Base-by-base conservation (phyloP, 2,888 invertebrate genomes). In the Spisula subtruncata region DNA sequence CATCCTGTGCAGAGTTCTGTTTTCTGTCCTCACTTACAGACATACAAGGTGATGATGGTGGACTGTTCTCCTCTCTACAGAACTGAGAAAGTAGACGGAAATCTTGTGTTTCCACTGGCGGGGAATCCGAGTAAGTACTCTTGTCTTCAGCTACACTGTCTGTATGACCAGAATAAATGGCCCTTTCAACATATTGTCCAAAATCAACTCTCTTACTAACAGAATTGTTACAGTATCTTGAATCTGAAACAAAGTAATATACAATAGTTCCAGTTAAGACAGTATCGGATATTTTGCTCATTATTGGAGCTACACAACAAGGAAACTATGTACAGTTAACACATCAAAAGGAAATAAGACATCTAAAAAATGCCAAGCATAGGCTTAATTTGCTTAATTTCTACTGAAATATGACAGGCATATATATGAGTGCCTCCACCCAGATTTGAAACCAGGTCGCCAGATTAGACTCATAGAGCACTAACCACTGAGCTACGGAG, bases 101-200 rank as follows among this genome's bases (percentile, higher is more conserved):
- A 66, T 85, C 89, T 66, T 90, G 91, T 1, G 92, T 92, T 81
- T 92, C 92, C 35, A 92, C 87, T 16, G 92, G 91, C 4, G 92
- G 92, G 6, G 92, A 92, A 66, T 91, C 90, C 14, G 88, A 88
- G 51, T 87, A 75, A 35, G 29, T 75, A 75, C 75, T 75, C 5
- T 75, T 32, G 35, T 75, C 75, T 18, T 32, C 32, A 18, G 35
- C 18, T 75, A 32, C 14, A 10, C n/a, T 25, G 14, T 75, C 35
- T 35, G 35, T 35, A 35, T 14, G 35, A 25, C 32, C 8, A 5
- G 35, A 75, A 75, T 75, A 75, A 16, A 35, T 32, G 35, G 75
- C 2, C 35, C 35, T 32, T 25, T 75, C 35, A 75, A 35, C 35
- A 75, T 75, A 16, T 82, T 82, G 48, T 82, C 51, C 32, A n/a